phyloP scores from a whole-genome alignment of 2,113 vertebrate species.

The Tetrao urogallus region DNA sequence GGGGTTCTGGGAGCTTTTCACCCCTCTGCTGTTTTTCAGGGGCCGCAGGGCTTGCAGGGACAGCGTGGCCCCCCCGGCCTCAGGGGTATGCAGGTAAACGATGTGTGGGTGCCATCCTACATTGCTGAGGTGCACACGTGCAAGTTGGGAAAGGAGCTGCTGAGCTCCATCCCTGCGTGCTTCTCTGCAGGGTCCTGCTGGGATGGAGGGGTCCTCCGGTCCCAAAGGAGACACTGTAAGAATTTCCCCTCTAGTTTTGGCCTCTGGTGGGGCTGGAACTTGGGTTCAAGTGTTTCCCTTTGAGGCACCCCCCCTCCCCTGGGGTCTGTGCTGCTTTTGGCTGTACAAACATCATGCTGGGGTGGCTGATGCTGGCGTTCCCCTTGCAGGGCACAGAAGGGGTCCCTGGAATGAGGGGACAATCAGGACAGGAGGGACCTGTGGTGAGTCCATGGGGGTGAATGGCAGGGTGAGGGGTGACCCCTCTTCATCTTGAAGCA shows the following conservation, averaged over 20 bases:
- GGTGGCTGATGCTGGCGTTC: too few relatives aligned
- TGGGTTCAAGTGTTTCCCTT: not conserved
- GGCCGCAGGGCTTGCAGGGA: slow-evolving; percentile 85
- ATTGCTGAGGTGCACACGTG: accelerated
- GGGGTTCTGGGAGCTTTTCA: not conserved
- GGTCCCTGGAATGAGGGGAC: slow-evolving; percentile 77
- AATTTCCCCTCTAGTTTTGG: not conserved
- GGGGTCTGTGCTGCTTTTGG: not conserved
- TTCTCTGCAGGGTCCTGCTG: slow-evolving; percentile 78
- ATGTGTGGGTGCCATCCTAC: accelerated
- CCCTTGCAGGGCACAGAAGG: slow-evolving; percentile 80
- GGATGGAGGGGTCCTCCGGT: slow-evolving; percentile 78
- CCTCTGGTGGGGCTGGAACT: not conserved
- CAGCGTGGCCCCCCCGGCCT: slow-evolving; percentile 78
- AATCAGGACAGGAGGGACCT: slow-evolving; percentile 82
- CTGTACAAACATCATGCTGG: accelerated
- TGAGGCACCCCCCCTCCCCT: not conserved
- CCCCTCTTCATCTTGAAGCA: not conserved
- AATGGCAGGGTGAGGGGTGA: not conserved
- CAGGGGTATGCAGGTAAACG: slow-evolving; percentile 81
- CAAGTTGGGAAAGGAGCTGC: not conserved
- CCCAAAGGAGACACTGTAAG: slow-evolving; percentile 86
- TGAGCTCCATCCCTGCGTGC: accelerated
- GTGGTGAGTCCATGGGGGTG: slow-evolving; percentile 71
- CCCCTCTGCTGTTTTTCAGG: slow-evolving; percentile 59